Evolutionary conservation across 2,113 vertebrate species (phyloP).

Genomic region (Hoplias malabaricus): DNA sequence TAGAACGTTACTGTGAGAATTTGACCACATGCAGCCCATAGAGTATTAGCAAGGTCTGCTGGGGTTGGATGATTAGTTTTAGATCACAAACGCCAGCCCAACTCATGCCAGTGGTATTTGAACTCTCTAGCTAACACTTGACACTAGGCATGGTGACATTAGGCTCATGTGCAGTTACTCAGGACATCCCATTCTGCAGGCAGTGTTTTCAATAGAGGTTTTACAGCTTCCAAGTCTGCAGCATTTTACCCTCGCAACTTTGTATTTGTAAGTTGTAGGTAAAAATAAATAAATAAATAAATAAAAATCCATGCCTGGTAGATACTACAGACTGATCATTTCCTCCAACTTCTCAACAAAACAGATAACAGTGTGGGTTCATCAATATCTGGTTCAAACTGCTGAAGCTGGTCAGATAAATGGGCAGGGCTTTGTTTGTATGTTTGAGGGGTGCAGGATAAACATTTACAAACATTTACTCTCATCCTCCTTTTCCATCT

Average conservation of each 20-base stretch:
- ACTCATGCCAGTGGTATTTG: neutral
- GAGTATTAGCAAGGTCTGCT: neutral
- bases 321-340: neutral
- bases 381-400: neutral
- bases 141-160: neutral
- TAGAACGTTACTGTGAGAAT: neutral
- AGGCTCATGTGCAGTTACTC: no score
- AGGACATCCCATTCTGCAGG: neutral
- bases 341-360: neutral
- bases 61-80: no score
- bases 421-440: neutral
- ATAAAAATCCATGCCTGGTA: neutral
- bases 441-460: neutral
- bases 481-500: no score
- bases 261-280: neutral
- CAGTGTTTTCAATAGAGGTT: neutral
- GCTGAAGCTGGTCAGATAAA: neutral
- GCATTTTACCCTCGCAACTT: no score
- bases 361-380: neutral
- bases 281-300: neutral
- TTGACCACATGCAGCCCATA: neutral
- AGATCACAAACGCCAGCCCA: no score
- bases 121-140: neutral
- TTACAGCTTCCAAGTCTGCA: no score
- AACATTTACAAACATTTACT: no score